Percentiles rank a stretch among this genome's conserved stretches.
phyloP scores from a whole-genome alignment of 2,797 vertebrate species.

The Lates japonicus region DNA sequence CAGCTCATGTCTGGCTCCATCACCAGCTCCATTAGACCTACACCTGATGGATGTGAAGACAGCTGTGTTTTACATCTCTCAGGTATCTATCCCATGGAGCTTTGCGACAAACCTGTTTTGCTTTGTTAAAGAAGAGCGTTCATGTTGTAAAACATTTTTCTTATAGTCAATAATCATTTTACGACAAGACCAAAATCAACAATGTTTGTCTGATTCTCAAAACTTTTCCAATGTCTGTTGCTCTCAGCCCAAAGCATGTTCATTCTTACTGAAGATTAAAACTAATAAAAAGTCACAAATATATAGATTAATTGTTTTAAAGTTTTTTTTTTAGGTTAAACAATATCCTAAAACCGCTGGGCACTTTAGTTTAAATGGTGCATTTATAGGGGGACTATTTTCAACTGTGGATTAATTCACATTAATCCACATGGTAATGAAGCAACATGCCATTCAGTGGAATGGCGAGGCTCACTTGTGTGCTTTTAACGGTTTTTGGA shows the following conservation, averaged over 20 bases:
- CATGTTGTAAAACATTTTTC: neutral
- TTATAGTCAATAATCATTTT: neutral
- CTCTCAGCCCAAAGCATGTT: too few relatives aligned
- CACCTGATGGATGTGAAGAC: constrained; percentile 84
- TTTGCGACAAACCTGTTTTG: constrained; percentile 11
- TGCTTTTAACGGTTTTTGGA: neutral
- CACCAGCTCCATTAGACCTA: constrained; percentile 98
- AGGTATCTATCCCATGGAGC: constrained; percentile 4
- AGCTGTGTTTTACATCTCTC: constrained; percentile 52
- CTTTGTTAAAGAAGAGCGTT: constrained; percentile 6
- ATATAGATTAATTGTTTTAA: too few relatives aligned
- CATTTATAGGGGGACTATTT: neutral
- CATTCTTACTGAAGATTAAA: too few relatives aligned
- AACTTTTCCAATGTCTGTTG: neutral
- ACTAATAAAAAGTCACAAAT: too few relatives aligned
- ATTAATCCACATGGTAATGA: neutral
- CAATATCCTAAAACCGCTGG: neutral
- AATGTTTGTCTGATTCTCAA: neutral
- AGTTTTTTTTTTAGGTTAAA: neutral
- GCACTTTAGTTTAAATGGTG: neutral
- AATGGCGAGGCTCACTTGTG: neutral
- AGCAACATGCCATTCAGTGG: neutral
- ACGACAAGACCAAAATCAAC: too few relatives aligned
- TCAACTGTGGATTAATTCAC: neutral
- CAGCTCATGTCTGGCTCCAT: constrained; percentile 98